Base-by-base conservation (phyloP, 2,113 vertebrate species). In the Eptesicus fuscus region DNA sequence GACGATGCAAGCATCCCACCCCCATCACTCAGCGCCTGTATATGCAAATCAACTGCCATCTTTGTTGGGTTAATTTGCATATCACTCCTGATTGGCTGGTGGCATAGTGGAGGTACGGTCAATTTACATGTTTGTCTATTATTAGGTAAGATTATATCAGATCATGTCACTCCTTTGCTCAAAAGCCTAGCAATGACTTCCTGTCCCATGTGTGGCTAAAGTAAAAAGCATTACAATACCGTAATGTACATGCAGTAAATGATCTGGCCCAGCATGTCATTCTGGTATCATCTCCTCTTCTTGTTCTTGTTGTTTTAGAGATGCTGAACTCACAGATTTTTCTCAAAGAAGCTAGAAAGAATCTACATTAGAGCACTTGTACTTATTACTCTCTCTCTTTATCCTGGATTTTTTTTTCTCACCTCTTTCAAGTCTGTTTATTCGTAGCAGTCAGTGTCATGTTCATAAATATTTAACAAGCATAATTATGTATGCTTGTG, bases 181-280 rank as follows among this genome's bases (percentile, higher is more conserved):
- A 59, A 95, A 95, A 73, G 77, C 1, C 20, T 87, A 10, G 22
- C 6, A n/a, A 0, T 79, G 9, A 13, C 11, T 79, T 65, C 8
- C 12, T 0, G 3, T 30, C 13, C 90, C 51, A 47, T 35, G 79
- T 77, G 44, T 69, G 42, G 9, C 3, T 51, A 61, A 93, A 80
- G 13, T 25, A 53, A 67, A 91, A 76, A 78, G 1, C 20, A 56
- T 73, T 83, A 9, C 20, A 70, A 37, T 18, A 59, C 56, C 23
- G 0, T 59, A 42, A 73, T 32, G 3, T 32, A 7, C 5, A 0
- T 51, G 1, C 4, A 25, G 9, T 35, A 16, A 28, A 9, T 73
- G 7, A 35, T 10, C 1, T 10, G 11, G 22, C 16, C 30, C 14
- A 25, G 32, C 4, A 6, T 42, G 17, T 16, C 35, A 80, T 53